Evolutionary conservation across 2,888 invertebrate genomes (phyloP), one percentile per base, ranked within the genome.

Genomic region (Folsomia manolachei): DNA sequence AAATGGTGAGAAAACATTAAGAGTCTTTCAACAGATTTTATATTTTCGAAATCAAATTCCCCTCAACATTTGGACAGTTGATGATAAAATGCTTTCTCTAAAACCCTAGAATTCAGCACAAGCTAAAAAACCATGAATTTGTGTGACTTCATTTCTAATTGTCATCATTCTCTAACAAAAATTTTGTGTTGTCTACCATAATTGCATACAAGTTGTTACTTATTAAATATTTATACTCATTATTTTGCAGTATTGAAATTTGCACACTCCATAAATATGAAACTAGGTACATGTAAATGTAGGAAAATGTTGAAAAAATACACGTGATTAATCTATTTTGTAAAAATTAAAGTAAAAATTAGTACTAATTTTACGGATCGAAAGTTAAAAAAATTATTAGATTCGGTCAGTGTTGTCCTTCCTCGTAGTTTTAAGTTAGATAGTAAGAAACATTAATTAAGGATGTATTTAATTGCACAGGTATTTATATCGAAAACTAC

Each of bases 11-110:
- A 66, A n/a, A 66, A 39, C 65, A 66, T 66, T 66, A 66, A 51
- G 52, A 66, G 65, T 66, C 65, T 66, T 66, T 66, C 65, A 66
- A 66, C 65, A 66, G 65, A 66, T 66, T 66, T 66, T 66, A 52
- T 66, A 66, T 66, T 66, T 66, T 66, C 56, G 18, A 56, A 56
- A 56, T n/a, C 56, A 7, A 7, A 39, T 39, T 39, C n/a, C n/a
- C 51, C 51, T 51, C n/a, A n/a, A 51, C 51, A 51, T 51, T 51
- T 51, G 51, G 18, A 51, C 9, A 51, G 18, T 51, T 51, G 9
- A 51, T 11, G 51, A 18, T 51, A 51, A 51, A 51, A 51, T 51
- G 51, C 51, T 51, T 51, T 51, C 51, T 51, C 51, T 18, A 9
- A 9, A 51, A 51, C 9, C 51, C 18, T 51, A 11, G 9, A 51